phyloP scores from a whole-genome alignment of 2,797 vertebrate genomes.

The Vespertilio murinus region DNA sequence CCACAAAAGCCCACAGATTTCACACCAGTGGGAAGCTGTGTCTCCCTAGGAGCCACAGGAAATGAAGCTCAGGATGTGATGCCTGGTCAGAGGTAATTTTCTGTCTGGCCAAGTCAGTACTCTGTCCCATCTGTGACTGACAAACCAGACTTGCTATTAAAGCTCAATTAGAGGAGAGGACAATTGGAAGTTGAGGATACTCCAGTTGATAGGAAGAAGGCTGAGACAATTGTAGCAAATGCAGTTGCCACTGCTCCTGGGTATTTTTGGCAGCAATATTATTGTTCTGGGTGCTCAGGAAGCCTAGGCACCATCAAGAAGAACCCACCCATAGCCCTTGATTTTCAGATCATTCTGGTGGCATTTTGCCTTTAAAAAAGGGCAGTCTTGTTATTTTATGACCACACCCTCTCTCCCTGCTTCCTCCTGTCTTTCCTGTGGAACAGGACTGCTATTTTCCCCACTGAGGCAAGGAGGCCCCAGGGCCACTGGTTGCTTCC shows the following conservation, averaged over 20 bases:
- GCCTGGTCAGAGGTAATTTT: not conserved
- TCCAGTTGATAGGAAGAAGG: not conserved
- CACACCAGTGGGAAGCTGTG: not conserved
- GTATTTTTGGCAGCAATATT: not conserved
- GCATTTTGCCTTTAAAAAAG: slow-evolving; percentile 42
- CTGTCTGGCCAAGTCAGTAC: not conserved
- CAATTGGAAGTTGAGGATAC: not conserved
- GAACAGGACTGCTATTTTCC: slow-evolving; percentile 48
- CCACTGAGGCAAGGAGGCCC: not conserved
- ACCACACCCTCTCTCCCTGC: slow-evolving; percentile 13
- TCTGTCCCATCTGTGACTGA: not conserved
- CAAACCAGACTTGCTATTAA: not conserved
- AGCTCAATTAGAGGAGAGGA: not conserved
- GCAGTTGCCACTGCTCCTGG: not conserved
- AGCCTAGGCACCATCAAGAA: slow-evolving; percentile 37
- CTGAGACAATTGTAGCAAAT: not conserved
- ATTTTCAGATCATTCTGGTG: slow-evolving; percentile 52
- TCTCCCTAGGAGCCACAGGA: not conserved
- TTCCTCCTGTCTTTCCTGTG: slow-evolving; percentile 61
- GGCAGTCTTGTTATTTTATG: slow-evolving; percentile 16
- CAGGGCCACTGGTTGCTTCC: not conserved
- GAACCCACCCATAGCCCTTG: not conserved
- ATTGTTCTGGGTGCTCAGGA: not conserved
- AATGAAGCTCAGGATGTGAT: not conserved
- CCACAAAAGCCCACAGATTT: not conserved